These are phyloP conservation scores for Aspidiotus rigidus DNA, from an alignment of 2,888 invertebrate species.

Conservation along the genomic window DNA sequence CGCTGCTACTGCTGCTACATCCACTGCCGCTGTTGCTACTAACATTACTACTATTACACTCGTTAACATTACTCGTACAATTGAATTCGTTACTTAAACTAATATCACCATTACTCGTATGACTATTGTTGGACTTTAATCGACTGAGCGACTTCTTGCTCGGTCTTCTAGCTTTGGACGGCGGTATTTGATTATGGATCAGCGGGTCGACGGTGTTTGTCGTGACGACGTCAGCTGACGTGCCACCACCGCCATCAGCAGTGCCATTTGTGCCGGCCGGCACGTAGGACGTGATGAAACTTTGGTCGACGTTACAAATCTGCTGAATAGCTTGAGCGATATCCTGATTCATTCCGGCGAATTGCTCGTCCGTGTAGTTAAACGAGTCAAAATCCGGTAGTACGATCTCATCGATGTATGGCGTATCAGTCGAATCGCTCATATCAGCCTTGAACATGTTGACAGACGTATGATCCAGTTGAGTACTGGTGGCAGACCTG, in stretches of 20 bases:
- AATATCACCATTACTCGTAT: constrained; percentile 10
- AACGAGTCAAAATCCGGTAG: constrained; percentile 36
- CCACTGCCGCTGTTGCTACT: constrained; percentile 1
- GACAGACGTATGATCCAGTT: background rate
- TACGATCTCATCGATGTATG: constrained; percentile 36
- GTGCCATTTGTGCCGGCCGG: constrained; percentile 22
- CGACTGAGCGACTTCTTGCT: constrained; percentile 28
- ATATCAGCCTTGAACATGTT: background rate
- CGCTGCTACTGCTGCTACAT: constrained; percentile 39
- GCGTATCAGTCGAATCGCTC: constrained; percentile 11
- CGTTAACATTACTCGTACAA: background rate
- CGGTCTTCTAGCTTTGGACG: constrained; percentile 30
- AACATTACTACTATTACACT: background rate
- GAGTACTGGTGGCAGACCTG: background rate
- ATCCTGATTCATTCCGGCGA: constrained; percentile 35
- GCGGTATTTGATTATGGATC: constrained; percentile 21
- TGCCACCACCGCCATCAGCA: background rate
- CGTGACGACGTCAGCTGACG: constrained; percentile 8
- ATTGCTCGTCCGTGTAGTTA: constrained; percentile 34
- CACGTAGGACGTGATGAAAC: constrained; percentile 34
- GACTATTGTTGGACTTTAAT: background rate
- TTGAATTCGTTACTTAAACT: background rate
- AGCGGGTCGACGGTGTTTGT: constrained; percentile 21
- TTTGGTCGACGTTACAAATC: constrained; percentile 35
- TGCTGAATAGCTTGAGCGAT: constrained; percentile 36